Conservation (phyloP, 1,140 invertebrate species). For the Drosophila kanapiae region DNA sequence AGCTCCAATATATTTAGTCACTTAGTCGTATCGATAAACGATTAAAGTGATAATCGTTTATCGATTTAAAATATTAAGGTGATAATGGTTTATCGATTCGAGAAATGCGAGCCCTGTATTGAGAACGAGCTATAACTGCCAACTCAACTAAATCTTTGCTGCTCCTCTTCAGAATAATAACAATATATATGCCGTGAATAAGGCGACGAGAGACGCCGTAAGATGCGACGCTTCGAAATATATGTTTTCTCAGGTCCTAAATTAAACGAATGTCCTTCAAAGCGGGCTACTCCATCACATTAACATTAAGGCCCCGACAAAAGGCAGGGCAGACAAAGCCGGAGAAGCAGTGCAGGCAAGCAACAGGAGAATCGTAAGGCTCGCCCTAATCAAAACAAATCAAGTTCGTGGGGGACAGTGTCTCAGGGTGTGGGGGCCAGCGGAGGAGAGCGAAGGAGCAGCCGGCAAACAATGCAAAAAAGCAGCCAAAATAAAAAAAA, state of each 20-base stretch:
- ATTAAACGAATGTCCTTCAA: constrained; percentile 23
- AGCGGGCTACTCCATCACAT: constrained; percentile 17
- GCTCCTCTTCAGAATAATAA: neutral
- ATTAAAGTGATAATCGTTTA: too few relatives aligned
- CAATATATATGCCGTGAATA: neutral
- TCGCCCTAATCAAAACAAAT: constrained; percentile 23
- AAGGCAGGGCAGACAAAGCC: constrained; percentile 8
- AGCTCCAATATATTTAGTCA: too few relatives aligned
- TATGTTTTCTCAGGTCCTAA: constrained; percentile 21
- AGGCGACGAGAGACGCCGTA: constrained; percentile 7
- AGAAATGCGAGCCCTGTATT: neutral
- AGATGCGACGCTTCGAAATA: constrained; percentile 7
- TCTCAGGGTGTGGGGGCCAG: constrained; percentile 2
- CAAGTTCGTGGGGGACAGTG: constrained; percentile 8
- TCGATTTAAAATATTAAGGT: too few relatives aligned
- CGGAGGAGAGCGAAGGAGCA: neutral
- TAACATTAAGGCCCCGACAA: constrained; percentile 13
- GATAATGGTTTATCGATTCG: too few relatives aligned
- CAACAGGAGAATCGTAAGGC: constrained; percentile 17
- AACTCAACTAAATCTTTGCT: neutral
- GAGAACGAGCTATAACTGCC: neutral
- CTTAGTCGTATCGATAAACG: too few relatives aligned
- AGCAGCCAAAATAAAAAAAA: neutral
- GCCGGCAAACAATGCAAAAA: constrained; percentile 7
- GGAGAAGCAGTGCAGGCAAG: constrained; percentile 6